Evolutionary conservation across 2,797 vertebrate genomes (phyloP).

Genomic region (Dendrocincla tyrannina): DNA sequence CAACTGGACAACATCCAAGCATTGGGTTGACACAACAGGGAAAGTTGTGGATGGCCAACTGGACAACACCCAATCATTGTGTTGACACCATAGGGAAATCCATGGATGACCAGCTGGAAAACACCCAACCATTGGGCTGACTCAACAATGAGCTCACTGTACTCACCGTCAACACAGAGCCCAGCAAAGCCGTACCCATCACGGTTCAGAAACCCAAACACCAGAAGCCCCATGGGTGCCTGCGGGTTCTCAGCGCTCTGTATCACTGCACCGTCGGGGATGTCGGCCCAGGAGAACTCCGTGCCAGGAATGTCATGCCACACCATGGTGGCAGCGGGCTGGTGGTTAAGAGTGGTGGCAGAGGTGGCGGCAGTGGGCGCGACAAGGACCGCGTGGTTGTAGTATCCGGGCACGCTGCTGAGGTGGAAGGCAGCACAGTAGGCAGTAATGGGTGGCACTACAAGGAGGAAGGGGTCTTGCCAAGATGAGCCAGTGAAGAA

Average conservation of each 20-base stretch:
- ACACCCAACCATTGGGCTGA: fast-evolving
- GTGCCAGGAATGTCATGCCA: slow-evolving; percentile 67
- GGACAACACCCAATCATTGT: neutral
- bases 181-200: slow-evolving; percentile 60
- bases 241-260: neutral
- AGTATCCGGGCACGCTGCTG: neutral
- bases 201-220: slow-evolving; percentile 72
- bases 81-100: neutral
- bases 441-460: neutral
- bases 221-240: slow-evolving; percentile 59
- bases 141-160: neutral
- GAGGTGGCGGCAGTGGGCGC: neutral
- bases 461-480: neutral
- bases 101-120: neutral
- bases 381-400: slow-evolving; percentile 31
- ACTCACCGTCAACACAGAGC: slow-evolving; percentile 61
- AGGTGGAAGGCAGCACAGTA: neutral
- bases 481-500: neutral
- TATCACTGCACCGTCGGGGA: neutral
- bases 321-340: fast-evolving
- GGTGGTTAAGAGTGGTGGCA: slow-evolving; percentile 39
- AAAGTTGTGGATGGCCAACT: neutral
- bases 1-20: neutral
- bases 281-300: slow-evolving; percentile 71
- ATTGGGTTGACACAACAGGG: neutral